Percentiles rank a stretch among this genome's conserved stretches.
Conservation (phyloP, 1,140 invertebrate species). For the Leptonema lineaticorne region DNA sequence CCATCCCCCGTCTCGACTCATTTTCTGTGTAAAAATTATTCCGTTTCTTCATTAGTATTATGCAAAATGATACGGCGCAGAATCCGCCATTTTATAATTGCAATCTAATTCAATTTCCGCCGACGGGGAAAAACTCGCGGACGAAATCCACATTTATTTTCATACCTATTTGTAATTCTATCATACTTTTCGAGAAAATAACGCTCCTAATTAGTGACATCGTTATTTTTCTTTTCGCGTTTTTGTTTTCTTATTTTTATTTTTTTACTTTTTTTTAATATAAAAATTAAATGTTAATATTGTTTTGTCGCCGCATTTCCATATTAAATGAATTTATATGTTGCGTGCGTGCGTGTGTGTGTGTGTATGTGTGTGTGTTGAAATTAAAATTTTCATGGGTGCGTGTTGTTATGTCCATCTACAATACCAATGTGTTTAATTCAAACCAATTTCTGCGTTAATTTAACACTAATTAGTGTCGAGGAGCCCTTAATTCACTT, state of each 20-base stretch:
- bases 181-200: no score
- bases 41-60: slow-evolving; percentile 34
- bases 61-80: slow-evolving; percentile 35
- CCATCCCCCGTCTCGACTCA: slow-evolving; percentile 20
- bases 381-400: no score
- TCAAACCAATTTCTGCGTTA: slow-evolving; percentile 33
- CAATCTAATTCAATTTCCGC: slow-evolving; percentile 32
- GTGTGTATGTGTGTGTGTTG: no score
- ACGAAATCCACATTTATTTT: slow-evolving; percentile 4
- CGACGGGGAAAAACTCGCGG: slow-evolving; percentile 8
- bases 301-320: no score
- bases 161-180: background rate
- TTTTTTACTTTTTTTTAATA: no score
- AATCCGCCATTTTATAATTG: slow-evolving; percentile 40
- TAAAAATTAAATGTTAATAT: no score
- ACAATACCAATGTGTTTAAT: slow-evolving; percentile 31
- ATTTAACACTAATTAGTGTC: slow-evolving; percentile 31
- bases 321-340: no score
- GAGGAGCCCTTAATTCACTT: slow-evolving; percentile 29
- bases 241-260: no score
- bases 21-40: slow-evolving; percentile 29
- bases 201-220: no score
- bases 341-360: no score
- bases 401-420: no score
- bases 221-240: no score